These are phyloP conservation scores for Catharus fuscescens DNA, from an alignment of 2,113 vertebrate genomes.

Conservation along the genomic window DNA sequence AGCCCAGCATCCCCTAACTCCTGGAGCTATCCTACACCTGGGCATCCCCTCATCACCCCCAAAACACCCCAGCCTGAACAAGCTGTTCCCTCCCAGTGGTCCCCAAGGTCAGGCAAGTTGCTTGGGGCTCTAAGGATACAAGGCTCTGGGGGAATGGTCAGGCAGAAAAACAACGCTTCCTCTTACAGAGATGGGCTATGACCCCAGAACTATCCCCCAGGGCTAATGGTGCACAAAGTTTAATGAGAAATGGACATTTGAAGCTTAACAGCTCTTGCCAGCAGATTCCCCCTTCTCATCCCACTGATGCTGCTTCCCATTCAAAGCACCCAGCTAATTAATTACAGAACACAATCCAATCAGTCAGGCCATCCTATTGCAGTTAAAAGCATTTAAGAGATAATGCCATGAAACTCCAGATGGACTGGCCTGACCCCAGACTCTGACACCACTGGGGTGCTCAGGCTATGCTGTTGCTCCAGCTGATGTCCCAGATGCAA, in stretches of 20 bases:
- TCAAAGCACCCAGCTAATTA: constrained; percentile 23
- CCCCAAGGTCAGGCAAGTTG: fast-evolving
- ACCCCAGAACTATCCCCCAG: background rate
- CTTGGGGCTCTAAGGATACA: background rate
- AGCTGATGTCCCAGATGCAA: background rate
- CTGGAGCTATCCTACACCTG: background rate
- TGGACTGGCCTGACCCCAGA: background rate
- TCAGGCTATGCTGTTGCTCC: fast-evolving
- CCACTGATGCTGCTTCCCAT: background rate
- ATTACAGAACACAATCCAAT: constrained; percentile 51
- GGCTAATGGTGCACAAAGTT: background rate
- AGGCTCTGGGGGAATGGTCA: fast-evolving
- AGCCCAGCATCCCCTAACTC: background rate
- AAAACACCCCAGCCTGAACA: background rate
- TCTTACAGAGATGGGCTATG: background rate
- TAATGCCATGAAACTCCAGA: constrained; percentile 48
- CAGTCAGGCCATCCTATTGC: constrained; percentile 41
- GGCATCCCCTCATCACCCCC: background rate
- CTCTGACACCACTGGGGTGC: background rate
- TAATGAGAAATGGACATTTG: background rate
- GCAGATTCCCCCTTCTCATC: background rate
- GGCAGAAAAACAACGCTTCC: background rate
- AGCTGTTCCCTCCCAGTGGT: background rate
- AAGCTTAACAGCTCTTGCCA: background rate
- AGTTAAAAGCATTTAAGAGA: constrained; percentile 37